Evolutionary conservation across 2,888 invertebrate species (phyloP), one percentile per base, ranked within the genome.

Genomic region (Caenorhabditis sp.): DNA sequence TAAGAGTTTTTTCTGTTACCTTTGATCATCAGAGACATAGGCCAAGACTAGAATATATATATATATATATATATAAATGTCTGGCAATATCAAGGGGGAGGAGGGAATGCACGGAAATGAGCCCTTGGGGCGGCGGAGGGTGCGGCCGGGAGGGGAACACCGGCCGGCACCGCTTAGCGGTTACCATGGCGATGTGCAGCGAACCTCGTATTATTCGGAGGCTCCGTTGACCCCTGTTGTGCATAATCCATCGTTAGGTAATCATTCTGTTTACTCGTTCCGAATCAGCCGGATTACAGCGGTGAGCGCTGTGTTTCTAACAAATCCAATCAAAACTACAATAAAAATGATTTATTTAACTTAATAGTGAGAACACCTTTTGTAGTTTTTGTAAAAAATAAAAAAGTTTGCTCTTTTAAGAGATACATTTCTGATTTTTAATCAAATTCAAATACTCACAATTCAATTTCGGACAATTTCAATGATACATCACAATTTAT

Each of bases 11-110:
- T 4, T 22, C 6, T 22, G 32, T 6, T 7, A 70, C 70, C 70
- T 70, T 52, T 70, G 13, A 70, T 45, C 15, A 52, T 27, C 20
- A 70, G 27, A 0, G 70, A 70, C 70, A 70, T 68, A 30, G 11
- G 11, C 6, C 4, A n/a, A 17, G 48, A 32, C 32, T 24, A 43
- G 52, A 15, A 41, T 7, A 41, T 9, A 5, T 15, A 15, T 26
- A 35, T 30, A 43, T 22, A 56, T 30, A 43, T 43, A 24, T 37
- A 15, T 7, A 11, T 3, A 15, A 7, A 11, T 30, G 56, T 58
- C 20, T 26, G 20, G 56, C 35, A 46, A 55, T 65, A 43, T 46
- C 6, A 27, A 8, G 24, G 50, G 20, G 37, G 35, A n/a, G 15
- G 50, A 17, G 4, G 35, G n/a, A 13, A 35, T 27, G 11, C 32